A percentile compares a stretch with the other conserved stretches of the same genome.
Conservation (phyloP, 2,113 vertebrate species). For the Lota lota region DNA sequence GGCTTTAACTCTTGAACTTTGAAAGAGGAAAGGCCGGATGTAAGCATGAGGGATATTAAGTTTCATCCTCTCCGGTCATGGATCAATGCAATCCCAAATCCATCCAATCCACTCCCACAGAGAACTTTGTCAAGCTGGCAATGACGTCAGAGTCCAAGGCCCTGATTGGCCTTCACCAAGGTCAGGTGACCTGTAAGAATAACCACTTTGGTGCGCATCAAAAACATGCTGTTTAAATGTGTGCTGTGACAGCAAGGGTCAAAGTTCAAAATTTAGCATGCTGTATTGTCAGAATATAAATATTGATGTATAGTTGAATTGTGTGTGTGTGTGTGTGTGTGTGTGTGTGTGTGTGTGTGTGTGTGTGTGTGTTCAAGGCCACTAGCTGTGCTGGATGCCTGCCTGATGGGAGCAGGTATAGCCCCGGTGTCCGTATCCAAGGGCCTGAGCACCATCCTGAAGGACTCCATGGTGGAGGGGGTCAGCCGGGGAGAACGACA, state of each 20-base stretch:
- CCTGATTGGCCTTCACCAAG: constrained; percentile 81
- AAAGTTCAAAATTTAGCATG: too few relatives aligned
- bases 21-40: too few relatives aligned
- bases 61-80: too few relatives aligned
- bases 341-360: constrained; percentile 4
- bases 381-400: constrained; percentile 80
- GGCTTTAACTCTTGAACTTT: too few relatives aligned
- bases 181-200: constrained; percentile 86
- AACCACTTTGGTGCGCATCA: constrained; percentile 82
- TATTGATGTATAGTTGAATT: background rate
- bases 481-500: constrained; percentile 82
- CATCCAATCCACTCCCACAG: background rate
- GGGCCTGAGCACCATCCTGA: constrained; percentile 77
- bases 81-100: too few relatives aligned
- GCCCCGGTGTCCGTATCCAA: constrained; percentile 84
- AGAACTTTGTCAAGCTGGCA: constrained; percentile 83
- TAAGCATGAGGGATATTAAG: too few relatives aligned
- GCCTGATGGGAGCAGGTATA: constrained; percentile 85
- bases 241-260: background rate
- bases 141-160: constrained; percentile 80
- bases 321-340: background rate
- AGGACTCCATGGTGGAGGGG: constrained; percentile 72
- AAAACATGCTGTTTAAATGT: constrained; percentile 55
- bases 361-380: constrained; percentile 54
- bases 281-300: too few relatives aligned